Conservation (phyloP, 2,113 vertebrate species). For the Salvelinus namaycush region DNA sequence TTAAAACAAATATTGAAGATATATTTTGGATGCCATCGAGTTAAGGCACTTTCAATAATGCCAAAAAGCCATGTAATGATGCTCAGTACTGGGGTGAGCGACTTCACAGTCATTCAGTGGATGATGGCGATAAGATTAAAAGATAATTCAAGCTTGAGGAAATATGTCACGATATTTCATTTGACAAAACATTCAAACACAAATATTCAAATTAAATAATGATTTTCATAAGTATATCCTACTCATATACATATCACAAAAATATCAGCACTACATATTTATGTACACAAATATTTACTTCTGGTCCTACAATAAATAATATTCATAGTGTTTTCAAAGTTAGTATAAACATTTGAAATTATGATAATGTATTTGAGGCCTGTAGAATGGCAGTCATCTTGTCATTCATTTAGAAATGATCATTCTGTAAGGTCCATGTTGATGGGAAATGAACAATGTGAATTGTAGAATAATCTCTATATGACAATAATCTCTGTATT, state of each 20-base stretch:
- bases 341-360: conserved; percentile 30
- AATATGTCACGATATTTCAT: conserved; percentile 32
- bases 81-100: conserved; percentile 46
- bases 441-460: neutral
- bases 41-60: conserved; percentile 45
- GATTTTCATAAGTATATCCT: conserved; percentile 70
- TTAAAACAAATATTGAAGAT: conserved; percentile 80
- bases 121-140: neutral
- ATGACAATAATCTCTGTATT: too few relatives aligned
- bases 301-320: conserved; percentile 82
- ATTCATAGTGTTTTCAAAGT: conserved; percentile 68
- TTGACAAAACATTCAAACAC: conserved; percentile 47
- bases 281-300: conserved; percentile 84
- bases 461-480: too few relatives aligned
- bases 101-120: too few relatives aligned
- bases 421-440: conserved; percentile 4
- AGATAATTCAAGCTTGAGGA: conserved; percentile 73
- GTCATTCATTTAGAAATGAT: too few relatives aligned
- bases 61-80: conserved; percentile 77
- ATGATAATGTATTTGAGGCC: conserved; percentile 28
- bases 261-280: conserved; percentile 83
- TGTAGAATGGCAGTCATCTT: too few relatives aligned
- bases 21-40: conserved; percentile 64
- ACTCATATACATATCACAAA: conserved; percentile 74
- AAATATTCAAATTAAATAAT: conserved; percentile 74